Evolutionary conservation across 2,113 vertebrate species (phyloP).

Genomic region (Sclerurus mexicanus): DNA sequence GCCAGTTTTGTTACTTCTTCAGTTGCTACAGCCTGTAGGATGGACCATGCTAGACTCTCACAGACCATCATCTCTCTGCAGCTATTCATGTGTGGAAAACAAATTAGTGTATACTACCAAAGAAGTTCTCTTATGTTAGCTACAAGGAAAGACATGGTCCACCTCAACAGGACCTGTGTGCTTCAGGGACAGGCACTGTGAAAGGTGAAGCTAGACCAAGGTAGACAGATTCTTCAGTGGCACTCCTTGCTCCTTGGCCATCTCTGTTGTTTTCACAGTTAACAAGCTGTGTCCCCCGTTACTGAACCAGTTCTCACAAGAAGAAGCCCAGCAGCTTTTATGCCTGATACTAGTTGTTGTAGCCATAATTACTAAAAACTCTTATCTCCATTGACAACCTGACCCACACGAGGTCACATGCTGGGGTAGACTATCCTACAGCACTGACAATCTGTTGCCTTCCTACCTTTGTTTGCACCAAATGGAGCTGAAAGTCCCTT

Average conservation of each 20-base stretch:
- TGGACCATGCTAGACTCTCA: not conserved
- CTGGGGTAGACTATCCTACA: not conserved
- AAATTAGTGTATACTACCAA: rapidly evolving
- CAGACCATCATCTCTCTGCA: not conserved
- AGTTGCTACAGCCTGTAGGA: not conserved
- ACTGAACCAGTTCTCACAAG: not conserved
- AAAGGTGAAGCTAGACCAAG: not conserved
- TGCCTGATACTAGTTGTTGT: not conserved
- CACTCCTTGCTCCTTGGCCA: not conserved
- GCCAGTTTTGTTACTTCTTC: not conserved
- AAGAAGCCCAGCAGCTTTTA: not conserved
- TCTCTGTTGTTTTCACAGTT: not conserved
- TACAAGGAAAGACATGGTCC: not conserved
- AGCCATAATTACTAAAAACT: not conserved
- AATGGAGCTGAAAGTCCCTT: not conserved
- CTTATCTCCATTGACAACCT: not conserved
- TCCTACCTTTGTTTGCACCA: not conserved
- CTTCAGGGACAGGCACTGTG: not conserved
- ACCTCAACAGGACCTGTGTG: not conserved
- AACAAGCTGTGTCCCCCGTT: not conserved
- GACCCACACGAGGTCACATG: rapidly evolving
- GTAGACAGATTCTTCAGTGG: not conserved
- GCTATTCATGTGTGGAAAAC: not conserved
- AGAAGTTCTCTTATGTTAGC: not conserved
- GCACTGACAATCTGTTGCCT: not conserved